Base-by-base conservation (phyloP, 2,888 invertebrate species). In the Orthonevra nobilis region DNA sequence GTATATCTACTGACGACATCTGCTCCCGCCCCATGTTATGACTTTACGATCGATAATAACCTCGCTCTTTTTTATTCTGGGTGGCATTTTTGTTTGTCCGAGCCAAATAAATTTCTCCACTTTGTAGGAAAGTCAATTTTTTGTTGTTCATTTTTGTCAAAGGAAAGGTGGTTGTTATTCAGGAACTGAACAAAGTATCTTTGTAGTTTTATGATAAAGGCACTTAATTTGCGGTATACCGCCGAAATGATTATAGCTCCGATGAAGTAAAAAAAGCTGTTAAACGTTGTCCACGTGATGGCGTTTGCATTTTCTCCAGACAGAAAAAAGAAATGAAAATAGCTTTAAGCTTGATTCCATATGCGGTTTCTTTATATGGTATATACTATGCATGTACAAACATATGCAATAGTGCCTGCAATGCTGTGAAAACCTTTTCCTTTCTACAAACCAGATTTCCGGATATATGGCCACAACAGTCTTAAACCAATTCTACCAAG, bases 1-100 rank as follows among this genome's bases (percentile, higher is more conserved):
- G 30, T 28, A 26, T 56, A 69, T 44, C 48, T 54, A 52, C 42
- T 42, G 64, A 50, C 46, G 54, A 69, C 60, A 54, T 74, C 54
- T 68, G 54, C 34, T 52, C 19, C 46, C 69, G 60, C 61, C 54
- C 56, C 30, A 34, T 54, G 52, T 61, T 40, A 60, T 69, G 63
- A 75, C 36, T 50, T 69, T 50, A 69, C 56, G 69, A 63, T 69
- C 69, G 40, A 75, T 63, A 75, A 75, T 63, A 69, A 42, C 48
- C 56, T 34, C 17, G 28, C 56, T 61, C 17, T 20, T 7, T 60
- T 19, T 20, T 9, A 44, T 44, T 60, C 58, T 66, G 73, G 50
- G 48, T 58, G 58, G 56, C 32, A 66, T 36, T 32, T 36, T 12
- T 58, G 58, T 58, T 42, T 73, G 42, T 30, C 28, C 26, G 44